Evolutionary conservation across 2,888 invertebrate species (phyloP), one percentile per base, ranked within the genome.

Genomic region (Netelia melanura): DNA sequence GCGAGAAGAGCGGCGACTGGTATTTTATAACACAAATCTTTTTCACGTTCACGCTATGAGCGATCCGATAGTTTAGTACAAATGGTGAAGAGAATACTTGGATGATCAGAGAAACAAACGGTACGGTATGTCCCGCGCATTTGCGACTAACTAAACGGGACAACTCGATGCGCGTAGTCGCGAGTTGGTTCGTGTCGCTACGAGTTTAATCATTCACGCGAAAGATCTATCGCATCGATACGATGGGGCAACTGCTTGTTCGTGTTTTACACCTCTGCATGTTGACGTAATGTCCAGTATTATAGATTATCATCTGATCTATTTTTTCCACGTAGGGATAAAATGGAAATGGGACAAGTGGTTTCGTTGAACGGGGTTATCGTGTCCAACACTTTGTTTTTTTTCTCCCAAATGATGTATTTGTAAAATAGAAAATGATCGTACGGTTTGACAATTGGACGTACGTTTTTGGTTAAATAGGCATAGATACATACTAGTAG

Each of bases 141-240:
- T 14, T 79, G 54, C 44, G 14, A 21, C 64, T 8, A 23, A 44
- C 25, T 62, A 9, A 54, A 52, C 17, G 54, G 10, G 38, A 38
- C 70, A 6, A 52, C 21, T 72, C 43, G 30, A 48, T 67, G 61
- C 71, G 38, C n/a, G 21, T 38, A 11, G 11, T 44, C 25, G 56
- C 52, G 21, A 44, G 17, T 9, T 38, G 0, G 30, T 44, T 61
- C 65, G 25, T 54, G 77, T 67, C 82, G 77, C 78, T 86, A 81
- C n/a, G 71, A 44, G 56, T 71, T 86, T 52, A 82, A 86, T 84
- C 75, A 83, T 87, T 85, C 64, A 87, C 23, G 14, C 56, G 77
- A 68, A 68, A 84, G 85, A 87, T 87, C 38, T 54, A 30, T 78
- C 71, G 62, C 56, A 14, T 58, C 21, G 82, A 85, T 83, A 86